Evolutionary conservation across 30 jellyfish, hydroid and myxozoan species (phyloP).

Genomic region (Cassiopea xamachana): DNA sequence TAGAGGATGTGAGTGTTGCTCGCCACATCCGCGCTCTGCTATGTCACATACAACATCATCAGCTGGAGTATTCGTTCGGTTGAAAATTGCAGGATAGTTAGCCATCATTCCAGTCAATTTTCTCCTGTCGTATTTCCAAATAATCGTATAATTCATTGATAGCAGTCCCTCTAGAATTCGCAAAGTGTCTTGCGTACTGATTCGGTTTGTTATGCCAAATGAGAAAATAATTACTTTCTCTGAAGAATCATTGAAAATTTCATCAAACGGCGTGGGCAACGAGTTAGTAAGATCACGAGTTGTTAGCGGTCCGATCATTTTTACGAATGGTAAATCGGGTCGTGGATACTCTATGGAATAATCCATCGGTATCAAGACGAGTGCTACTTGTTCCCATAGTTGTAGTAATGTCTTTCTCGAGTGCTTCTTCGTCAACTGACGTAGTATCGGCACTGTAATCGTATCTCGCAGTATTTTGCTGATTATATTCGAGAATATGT

Average conservation of each 20-base stretch:
- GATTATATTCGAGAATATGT: constrained; percentile 31
- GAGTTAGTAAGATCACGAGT: constrained; percentile 13
- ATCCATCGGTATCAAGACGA: constrained; percentile 75
- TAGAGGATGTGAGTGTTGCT: neutral
- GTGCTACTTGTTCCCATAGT: constrained; percentile 58
- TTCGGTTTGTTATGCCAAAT: constrained; percentile 61
- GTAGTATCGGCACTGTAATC: constrained; percentile 46
- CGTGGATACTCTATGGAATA: constrained; percentile 71
- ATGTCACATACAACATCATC: neutral
- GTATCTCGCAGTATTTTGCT: constrained; percentile 41
- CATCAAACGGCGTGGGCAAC: constrained; percentile 32
- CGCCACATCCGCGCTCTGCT: neutral
- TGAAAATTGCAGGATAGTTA: neutral
- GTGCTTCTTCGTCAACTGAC: constrained; percentile 36
- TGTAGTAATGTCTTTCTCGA: constrained; percentile 44
- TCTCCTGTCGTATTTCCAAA: constrained; percentile 62
- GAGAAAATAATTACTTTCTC: constrained; percentile 51
- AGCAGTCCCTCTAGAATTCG: constrained; percentile 22
- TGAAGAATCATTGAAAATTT: constrained; percentile 10
- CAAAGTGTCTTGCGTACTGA: constrained; percentile 8
- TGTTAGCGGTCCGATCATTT: constrained; percentile 74
- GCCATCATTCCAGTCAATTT: constrained; percentile 7
- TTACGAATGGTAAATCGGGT: constrained; percentile 70
- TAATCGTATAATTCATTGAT: constrained; percentile 19
- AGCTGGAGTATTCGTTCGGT: neutral